Evolutionary conservation across 1,140 invertebrate genomes (phyloP).

Genomic region (Telenomus remus): DNA sequence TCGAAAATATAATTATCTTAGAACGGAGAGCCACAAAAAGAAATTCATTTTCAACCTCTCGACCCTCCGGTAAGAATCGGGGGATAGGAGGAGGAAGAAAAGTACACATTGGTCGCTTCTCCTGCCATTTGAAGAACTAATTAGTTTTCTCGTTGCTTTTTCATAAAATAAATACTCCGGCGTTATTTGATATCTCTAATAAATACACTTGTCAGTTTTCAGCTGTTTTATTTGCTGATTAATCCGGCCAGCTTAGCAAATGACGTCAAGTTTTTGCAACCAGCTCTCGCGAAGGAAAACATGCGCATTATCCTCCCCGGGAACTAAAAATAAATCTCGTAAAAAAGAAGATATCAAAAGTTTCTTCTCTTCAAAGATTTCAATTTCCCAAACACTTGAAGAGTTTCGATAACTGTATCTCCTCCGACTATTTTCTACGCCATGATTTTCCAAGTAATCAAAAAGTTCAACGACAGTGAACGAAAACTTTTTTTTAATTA

Average conservation of each 20-base stretch:
- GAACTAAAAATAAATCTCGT: no score
- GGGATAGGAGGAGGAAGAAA: constrained; percentile 50
- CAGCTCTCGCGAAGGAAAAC: neutral
- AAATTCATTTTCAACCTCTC: constrained; percentile 53
- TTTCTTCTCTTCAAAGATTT: no score
- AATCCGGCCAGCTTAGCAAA: constrained; percentile 3
- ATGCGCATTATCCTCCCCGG: no score
- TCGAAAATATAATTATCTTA: constrained; percentile 54
- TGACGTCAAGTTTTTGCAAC: neutral
- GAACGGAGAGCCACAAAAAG: constrained; percentile 41
- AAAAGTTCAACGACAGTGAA: no score
- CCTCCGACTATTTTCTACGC: no score
- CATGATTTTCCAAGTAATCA: no score
- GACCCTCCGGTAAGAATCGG: constrained; percentile 39
- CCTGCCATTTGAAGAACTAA: constrained; percentile 47
- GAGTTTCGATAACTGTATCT: neutral
- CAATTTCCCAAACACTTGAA: neutral
- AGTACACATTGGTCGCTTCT: constrained; percentile 44
- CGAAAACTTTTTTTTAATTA: no score
- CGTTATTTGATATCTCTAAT: constrained; percentile 41
- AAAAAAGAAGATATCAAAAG: no score
- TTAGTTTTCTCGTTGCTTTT: constrained; percentile 35
- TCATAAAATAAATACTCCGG: constrained; percentile 39
- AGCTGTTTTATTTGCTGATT: constrained; percentile 15
- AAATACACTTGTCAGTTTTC: constrained; percentile 37